A percentile compares a stretch with the other conserved stretches of the same genome.
Conservation (phyloP, 2,113 vertebrate genomes). For the Melanerpes formicivorus region DNA sequence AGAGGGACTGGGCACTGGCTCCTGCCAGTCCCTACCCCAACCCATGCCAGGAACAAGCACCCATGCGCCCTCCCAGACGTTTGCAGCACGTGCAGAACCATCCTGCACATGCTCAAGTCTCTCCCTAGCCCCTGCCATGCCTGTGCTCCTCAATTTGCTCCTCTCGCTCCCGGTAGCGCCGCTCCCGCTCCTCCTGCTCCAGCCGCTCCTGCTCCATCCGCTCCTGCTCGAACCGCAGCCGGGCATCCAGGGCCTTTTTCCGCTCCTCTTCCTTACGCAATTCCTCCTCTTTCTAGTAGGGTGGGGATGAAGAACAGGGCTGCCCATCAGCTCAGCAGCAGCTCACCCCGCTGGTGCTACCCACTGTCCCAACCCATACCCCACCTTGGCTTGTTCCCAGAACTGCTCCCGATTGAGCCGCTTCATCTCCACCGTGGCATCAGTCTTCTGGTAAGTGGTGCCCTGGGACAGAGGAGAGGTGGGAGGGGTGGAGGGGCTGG, state of each 20-base stretch:
- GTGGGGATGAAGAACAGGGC: not conserved
- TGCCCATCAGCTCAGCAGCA: fast-evolving
- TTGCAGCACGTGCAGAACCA: fast-evolving
- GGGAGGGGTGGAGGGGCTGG: not conserved
- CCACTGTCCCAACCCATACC: fast-evolving
- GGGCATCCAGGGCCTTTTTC: constrained; percentile 89
- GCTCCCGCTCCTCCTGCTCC: constrained; percentile 95
- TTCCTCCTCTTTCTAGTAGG: constrained; percentile 90
- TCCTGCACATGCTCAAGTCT: fast-evolving
- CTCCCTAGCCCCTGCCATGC: constrained; percentile 2
- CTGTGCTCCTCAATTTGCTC: constrained; percentile 95
- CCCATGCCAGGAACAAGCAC: not conserved
- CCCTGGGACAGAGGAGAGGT: constrained; percentile 78
- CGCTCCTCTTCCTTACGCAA: constrained; percentile 92
- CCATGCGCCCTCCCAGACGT: fast-evolving
- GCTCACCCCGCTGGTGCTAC: not conserved
- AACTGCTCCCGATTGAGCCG: constrained; percentile 97
- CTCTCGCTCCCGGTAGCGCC: constrained; percentile 90
- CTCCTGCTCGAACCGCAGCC: constrained; percentile 92
- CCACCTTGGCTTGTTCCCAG: constrained; percentile 97
- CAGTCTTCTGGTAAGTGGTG: constrained; percentile 94
- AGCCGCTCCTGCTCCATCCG: constrained; percentile 93
- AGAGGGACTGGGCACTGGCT: not conserved
- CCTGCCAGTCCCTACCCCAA: not conserved
- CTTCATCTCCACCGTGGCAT: constrained; percentile 97